A percentile compares a stretch with the other conserved stretches of the same genome.
Evolutionary conservation across 1,140 invertebrate genomes (phyloP).

Genomic region (Anastatus disparis): DNA sequence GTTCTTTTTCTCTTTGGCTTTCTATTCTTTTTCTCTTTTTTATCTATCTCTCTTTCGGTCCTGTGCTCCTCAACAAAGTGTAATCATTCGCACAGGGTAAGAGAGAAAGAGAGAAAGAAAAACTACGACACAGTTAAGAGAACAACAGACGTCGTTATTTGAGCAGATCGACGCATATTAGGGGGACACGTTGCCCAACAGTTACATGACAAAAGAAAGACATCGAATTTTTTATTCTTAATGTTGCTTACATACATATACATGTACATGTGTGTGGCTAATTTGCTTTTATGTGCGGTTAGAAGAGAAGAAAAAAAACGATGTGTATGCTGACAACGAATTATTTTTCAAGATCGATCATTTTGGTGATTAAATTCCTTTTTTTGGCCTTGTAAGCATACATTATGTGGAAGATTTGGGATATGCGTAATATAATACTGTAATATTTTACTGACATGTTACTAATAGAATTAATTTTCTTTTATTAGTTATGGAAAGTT

Average conservation of each 20-base stretch:
- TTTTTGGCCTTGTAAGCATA: too few relatives aligned
- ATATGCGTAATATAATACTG: too few relatives aligned
- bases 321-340: not conserved
- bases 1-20: conserved; percentile 8
- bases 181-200: not conserved
- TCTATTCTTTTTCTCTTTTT: not conserved
- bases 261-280: too few relatives aligned
- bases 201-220: not conserved
- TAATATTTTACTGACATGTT: too few relatives aligned
- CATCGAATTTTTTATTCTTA: conserved; percentile 14
- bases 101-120: too few relatives aligned
- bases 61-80: not conserved
- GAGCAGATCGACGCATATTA: conserved; percentile 3
- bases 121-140: not conserved
- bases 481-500: too few relatives aligned
- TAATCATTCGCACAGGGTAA: conserved; percentile 15
- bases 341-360: not conserved
- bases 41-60: conserved; percentile 4
- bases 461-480: too few relatives aligned
- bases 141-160: conserved; percentile 32
- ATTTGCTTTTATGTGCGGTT: not conserved
- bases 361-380: too few relatives aligned
- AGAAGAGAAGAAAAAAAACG: too few relatives aligned
- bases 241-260: too few relatives aligned
- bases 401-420: too few relatives aligned